These are phyloP conservation scores for Melanotaenia parkinsoni DNA, from an alignment of 2,797 vertebrate species.

Conservation along the genomic window DNA sequence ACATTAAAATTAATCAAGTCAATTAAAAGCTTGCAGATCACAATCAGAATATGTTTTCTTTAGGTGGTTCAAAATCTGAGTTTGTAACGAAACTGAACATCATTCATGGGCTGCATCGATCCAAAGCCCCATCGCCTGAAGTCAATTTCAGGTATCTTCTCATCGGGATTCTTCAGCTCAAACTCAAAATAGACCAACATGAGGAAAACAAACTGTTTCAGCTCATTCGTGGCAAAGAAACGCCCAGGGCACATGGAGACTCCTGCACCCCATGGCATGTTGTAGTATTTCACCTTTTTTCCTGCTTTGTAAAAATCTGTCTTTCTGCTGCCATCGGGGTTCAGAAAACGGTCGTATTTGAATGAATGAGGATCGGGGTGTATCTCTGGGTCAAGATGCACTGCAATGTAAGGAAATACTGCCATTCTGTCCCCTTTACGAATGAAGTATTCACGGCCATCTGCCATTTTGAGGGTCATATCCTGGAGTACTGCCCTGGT, in stretches of 20 bases:
- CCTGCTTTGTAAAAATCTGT: constrained; percentile 88
- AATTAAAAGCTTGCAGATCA: background rate
- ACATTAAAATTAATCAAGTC: too few species aligned
- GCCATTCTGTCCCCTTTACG: constrained; percentile 88
- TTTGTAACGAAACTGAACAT: constrained; percentile 86
- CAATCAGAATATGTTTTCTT: background rate
- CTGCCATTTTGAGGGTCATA: constrained; percentile 79
- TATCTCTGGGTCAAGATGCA: constrained; percentile 89
- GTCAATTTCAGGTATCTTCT: constrained; percentile 82
- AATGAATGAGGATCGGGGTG: constrained; percentile 87
- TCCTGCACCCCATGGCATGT: constrained; percentile 93
- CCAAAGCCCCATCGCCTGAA: constrained; percentile 88
- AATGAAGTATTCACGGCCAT: constrained; percentile 77
- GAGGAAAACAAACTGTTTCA: constrained; percentile 91
- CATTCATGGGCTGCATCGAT: constrained; percentile 83
- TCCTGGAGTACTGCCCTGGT: constrained; percentile 82
- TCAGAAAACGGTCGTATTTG: constrained; percentile 89
- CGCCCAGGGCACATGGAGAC: constrained; percentile 90
- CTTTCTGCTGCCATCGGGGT: constrained; percentile 83
- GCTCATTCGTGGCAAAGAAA: constrained; percentile 89
- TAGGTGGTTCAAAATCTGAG: constrained; percentile 58
- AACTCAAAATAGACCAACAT: constrained; percentile 90
- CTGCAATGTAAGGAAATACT: constrained; percentile 86
- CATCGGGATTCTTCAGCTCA: constrained; percentile 83
- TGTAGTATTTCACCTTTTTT: constrained; percentile 87